Evolutionary conservation across 2,888 invertebrate genomes (phyloP).

Genomic region (Rugalucina vietnamica): DNA sequence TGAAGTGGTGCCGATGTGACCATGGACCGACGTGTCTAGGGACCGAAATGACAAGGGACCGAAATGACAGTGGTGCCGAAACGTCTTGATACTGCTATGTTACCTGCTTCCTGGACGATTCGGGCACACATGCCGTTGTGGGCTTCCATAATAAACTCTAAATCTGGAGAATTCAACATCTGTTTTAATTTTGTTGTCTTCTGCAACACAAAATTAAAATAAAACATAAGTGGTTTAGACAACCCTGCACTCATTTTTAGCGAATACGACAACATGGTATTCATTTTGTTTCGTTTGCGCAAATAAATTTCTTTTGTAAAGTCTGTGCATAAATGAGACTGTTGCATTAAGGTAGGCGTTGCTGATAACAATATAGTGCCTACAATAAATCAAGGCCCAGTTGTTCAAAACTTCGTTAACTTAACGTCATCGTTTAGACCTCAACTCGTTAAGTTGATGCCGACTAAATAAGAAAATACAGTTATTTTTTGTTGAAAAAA

Average conservation of each 20-base stretch:
- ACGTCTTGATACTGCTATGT: too few species aligned
- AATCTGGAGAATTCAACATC: slow-evolving; percentile 82
- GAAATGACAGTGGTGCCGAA: too few species aligned
- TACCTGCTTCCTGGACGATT: slow-evolving; percentile 84
- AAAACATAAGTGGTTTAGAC: not conserved
- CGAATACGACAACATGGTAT: not conserved
- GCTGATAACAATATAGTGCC: too few species aligned
- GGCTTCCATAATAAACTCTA: slow-evolving; percentile 85
- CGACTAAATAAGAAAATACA: too few species aligned
- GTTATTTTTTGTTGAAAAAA: too few species aligned
- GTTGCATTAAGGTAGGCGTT: not conserved
- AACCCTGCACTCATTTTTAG: not conserved
- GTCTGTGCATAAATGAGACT: not conserved
- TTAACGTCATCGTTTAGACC: too few species aligned
- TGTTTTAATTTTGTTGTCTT: slow-evolving; percentile 82
- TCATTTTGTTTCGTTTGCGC: not conserved
- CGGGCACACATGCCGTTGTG: slow-evolving; percentile 84
- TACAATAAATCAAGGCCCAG: not conserved
- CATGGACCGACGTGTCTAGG: too few species aligned
- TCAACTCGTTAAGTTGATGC: too few species aligned
- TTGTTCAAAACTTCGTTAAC: too few species aligned
- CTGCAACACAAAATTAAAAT: slow-evolving; percentile 54
- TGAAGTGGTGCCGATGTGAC: too few species aligned
- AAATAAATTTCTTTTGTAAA: not conserved
- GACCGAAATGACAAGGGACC: too few species aligned